Evolutionary conservation across 2,113 vertebrate genomes (phyloP).

Genomic region (Gadus macrocephalus): DNA sequence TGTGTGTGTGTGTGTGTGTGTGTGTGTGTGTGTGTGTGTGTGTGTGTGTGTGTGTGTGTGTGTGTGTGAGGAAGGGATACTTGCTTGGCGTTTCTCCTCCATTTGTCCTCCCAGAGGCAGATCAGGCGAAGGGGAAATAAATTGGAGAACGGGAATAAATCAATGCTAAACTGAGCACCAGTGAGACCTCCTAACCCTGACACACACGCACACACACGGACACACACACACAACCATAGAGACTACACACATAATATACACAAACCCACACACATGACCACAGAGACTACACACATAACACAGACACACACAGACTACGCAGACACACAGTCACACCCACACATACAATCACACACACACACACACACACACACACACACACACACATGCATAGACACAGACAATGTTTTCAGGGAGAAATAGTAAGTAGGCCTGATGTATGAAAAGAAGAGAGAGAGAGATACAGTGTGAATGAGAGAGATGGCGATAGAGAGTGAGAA

Average conservation of each 20-base stretch:
- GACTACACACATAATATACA: background rate
- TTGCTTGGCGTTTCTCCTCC: slow-evolving; percentile 61
- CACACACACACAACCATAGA: slow-evolving; percentile 13
- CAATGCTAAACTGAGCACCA: slow-evolving; percentile 71
- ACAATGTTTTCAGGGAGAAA: slow-evolving; percentile 37
- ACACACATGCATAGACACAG: background rate
- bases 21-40: slow-evolving; percentile 19
- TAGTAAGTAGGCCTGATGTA: slow-evolving; percentile 14
- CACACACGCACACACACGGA: slow-evolving; percentile 38
- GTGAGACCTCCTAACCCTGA: slow-evolving; percentile 65
- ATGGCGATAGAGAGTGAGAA: background rate
- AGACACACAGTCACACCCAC: slow-evolving; percentile 4
- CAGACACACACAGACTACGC: slow-evolving; percentile 41
- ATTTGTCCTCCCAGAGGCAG: slow-evolving; percentile 69
- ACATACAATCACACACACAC: slow-evolving; percentile 33
- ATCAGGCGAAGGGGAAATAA: slow-evolving; percentile 65
- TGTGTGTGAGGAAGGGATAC: slow-evolving; percentile 38
- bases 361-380: slow-evolving; percentile 23
- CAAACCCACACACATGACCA: background rate
- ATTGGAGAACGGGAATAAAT: slow-evolving; percentile 74
- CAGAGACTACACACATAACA: slow-evolving; percentile 4
- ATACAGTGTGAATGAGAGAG: background rate
- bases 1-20: slow-evolving; percentile 13
- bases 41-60: slow-evolving; percentile 25
- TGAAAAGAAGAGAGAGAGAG: slow-evolving; percentile 4